Base-by-base conservation (phyloP, 2,888 invertebrate species). In the Sarcophaga variegata region DNA sequence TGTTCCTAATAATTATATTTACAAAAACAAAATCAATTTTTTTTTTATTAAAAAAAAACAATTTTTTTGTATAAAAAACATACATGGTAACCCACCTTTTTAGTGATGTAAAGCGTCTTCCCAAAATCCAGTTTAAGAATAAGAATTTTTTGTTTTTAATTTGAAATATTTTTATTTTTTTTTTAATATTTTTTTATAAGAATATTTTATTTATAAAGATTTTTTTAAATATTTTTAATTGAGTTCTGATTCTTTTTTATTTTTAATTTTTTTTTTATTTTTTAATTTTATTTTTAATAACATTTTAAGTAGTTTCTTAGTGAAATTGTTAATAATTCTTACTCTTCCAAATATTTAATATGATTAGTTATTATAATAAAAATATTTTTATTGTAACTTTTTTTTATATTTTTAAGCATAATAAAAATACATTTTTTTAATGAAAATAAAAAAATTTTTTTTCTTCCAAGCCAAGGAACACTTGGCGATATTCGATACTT, bases 21-120 rank as follows among this genome's bases (percentile, higher is more conserved):
- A 45, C 14, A 75, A 63, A 12, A 27, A 62, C 8, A 49, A 47
- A 20, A 8, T 70, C 47, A 79, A 84, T 59, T 64, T 64, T 67
- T n/a, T 20, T 54, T 62, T 20, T 49, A 70, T 54, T n/a, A n/a
- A n/a, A 80, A 63, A 22, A 59, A 27, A 67, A 62, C 27, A 12
- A 60, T 20, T 11, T 72, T n/a, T 20, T 54, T 62, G 27, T 49
- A 70, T 54, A 63, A 22, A 59, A 27, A 67, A 62, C 27, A 12
- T 14, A 14, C 0, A 4, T 54, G 1, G 54, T 54, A 54, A 54
- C 27, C 76, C 77, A 54, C 74, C 74, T 64, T n/a, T 12, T 75
- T 81, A 81, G 86, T 87, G 87, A 87, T 87, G 54, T 79, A 82
- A 79, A 45, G 67, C 72, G 87, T 87, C 87, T 87, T 87, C 87